Percentiles rank a stretch among this genome's conserved stretches.
Evolutionary conservation across 2,888 invertebrate genomes (phyloP).

Genomic region (Patella depressa): DNA sequence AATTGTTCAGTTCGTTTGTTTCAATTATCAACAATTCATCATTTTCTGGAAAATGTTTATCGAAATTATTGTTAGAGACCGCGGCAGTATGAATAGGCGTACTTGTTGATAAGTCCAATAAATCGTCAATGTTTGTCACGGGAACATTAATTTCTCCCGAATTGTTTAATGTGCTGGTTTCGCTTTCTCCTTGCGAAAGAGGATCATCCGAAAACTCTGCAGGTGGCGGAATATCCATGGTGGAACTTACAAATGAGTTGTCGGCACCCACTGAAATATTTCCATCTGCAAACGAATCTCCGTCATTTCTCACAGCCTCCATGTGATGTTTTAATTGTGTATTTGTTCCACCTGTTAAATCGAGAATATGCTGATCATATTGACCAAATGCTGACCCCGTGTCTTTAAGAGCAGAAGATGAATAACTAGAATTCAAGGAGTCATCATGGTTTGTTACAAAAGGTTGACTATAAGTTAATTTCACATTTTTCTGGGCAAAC

Average conservation of each 20-base stretch:
- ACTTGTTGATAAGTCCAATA: slow-evolving; percentile 31
- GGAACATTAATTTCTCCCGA: slow-evolving; percentile 25
- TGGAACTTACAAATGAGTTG: background rate
- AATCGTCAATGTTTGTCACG: slow-evolving; percentile 56
- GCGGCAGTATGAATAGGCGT: background rate
- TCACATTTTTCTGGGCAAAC: slow-evolving; percentile 41
- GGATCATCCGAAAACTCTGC: slow-evolving; percentile 51
- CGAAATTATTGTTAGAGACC: background rate
- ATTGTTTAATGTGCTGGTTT: background rate
- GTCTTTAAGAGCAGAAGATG: slow-evolving; percentile 18
- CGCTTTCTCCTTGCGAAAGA: background rate
- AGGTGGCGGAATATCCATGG: slow-evolving; percentile 50
- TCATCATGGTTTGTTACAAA: slow-evolving; percentile 28
- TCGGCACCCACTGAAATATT: background rate
- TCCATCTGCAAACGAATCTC: background rate
- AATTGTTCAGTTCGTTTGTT: background rate
- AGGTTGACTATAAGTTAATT: slow-evolving; percentile 38
- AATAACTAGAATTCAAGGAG: slow-evolving; percentile 34
- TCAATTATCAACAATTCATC: background rate
- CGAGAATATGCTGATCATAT: background rate
- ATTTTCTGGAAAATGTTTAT: background rate
- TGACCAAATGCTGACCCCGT: slow-evolving; percentile 13
- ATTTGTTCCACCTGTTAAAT: background rate
- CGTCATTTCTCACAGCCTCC: background rate
- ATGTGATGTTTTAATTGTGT: background rate